Evolutionary conservation across 2,113 vertebrate species (phyloP).

Genomic region (Lepidothrix coronata): DNA sequence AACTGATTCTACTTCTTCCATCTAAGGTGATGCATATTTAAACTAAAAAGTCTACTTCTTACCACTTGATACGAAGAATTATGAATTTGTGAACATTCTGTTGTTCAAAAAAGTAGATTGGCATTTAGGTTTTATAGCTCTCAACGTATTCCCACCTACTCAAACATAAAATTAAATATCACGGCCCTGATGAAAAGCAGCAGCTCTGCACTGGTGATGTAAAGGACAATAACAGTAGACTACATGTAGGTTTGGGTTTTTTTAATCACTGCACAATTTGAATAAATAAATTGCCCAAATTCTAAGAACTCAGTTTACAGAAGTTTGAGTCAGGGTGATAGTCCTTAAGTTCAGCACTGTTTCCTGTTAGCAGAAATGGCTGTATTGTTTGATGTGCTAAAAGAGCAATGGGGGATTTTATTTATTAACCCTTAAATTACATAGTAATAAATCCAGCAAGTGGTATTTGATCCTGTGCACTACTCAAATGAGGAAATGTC

Average conservation of each 20-base stretch:
- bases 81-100: constrained; percentile 24
- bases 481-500: neutral
- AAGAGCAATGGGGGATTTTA: neutral
- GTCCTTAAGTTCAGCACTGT: neutral
- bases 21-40: constrained; percentile 33
- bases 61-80: neutral
- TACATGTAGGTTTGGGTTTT: neutral
- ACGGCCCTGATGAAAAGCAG: constrained; percentile 40
- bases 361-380: neutral
- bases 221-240: constrained; percentile 4
- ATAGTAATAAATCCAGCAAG: neutral
- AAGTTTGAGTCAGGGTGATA: neutral
- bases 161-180: constrained; percentile 62
- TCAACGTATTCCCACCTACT: constrained; percentile 45
- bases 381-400: neutral
- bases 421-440: neutral
- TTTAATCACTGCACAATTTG: neutral
- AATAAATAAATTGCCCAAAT: neutral
- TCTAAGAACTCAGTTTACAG: neutral
- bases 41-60: constrained; percentile 1
- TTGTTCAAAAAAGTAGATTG: constrained; percentile 54
- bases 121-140: constrained; percentile 45
- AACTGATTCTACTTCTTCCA: neutral
- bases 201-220: constrained; percentile 14
- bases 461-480: neutral